Evolutionary conservation across 2,113 vertebrate genomes (phyloP).

Genomic region (Rhea pennata): DNA sequence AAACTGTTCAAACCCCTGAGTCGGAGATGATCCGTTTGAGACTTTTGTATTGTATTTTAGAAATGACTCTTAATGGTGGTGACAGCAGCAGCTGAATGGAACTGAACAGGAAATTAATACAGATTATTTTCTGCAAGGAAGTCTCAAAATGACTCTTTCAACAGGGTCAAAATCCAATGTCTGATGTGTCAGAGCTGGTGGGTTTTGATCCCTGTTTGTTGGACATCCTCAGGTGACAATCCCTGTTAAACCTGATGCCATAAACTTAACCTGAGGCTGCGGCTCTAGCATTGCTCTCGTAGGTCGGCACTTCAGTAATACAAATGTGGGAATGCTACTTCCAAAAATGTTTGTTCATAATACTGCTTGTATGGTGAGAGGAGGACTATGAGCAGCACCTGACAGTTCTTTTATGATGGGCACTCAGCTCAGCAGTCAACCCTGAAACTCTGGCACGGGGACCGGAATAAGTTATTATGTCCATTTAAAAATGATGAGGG

Average conservation of each 20-base stretch:
- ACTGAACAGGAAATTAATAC: background rate
- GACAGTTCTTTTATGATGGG: background rate
- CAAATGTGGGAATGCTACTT: background rate
- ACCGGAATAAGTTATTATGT: background rate
- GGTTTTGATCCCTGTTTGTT: background rate
- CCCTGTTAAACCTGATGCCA: background rate
- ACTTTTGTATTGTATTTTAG: background rate
- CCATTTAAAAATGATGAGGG: background rate
- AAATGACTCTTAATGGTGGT: background rate
- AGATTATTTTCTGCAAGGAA: background rate
- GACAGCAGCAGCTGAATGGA: background rate
- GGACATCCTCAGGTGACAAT: fast-evolving
- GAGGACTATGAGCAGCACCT: background rate
- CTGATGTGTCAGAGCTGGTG: background rate
- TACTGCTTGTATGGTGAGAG: fast-evolving
- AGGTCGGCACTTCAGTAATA: background rate
- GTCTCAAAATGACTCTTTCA: background rate
- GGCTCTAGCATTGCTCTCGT: background rate
- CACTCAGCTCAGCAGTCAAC: background rate
- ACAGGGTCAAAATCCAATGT: background rate
- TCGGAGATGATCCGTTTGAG: background rate
- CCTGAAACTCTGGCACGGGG: background rate
- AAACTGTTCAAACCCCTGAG: background rate
- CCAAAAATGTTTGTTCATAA: background rate
- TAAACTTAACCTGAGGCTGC: background rate